Evolutionary conservation across 2,113 vertebrate species (phyloP).

Genomic region (Protobothrops flavoviridis): DNA sequence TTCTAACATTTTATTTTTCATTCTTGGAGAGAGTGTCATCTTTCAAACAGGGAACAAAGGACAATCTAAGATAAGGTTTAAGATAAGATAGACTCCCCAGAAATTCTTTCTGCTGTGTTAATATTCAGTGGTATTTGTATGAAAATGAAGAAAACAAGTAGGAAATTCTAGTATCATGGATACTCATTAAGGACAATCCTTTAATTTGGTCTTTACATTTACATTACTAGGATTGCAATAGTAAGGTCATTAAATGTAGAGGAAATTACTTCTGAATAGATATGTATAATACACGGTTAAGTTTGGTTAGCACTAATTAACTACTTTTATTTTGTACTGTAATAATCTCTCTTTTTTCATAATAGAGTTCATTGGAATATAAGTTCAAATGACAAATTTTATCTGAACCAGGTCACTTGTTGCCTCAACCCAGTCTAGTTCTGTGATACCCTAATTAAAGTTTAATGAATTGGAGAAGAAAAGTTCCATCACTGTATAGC

Average conservation of each 20-base stretch:
- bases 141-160: background rate
- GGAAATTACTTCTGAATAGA: background rate
- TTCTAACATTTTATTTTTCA: background rate
- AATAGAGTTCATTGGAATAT: background rate
- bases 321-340: conserved; percentile 24
- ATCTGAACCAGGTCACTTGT: conserved; percentile 36
- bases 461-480: conserved; percentile 74
- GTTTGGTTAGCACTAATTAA: background rate
- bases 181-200: conserved; percentile 31
- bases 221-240: background rate
- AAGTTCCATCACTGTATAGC: conserved; percentile 83
- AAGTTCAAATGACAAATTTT: conserved; percentile 34
- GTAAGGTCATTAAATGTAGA: background rate
- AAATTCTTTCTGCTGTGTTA: background rate
- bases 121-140: background rate
- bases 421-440: background rate
- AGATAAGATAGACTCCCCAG: background rate
- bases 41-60: background rate
- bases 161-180: background rate
- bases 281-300: background rate
- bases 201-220: conserved; percentile 24
- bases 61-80: background rate
- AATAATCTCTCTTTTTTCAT: conserved; percentile 15
- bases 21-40: background rate
- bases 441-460: conserved; percentile 63